Evolutionary conservation across 2,113 vertebrate genomes (phyloP).

Genomic region (Ptilorrhoa leucosticta): DNA sequence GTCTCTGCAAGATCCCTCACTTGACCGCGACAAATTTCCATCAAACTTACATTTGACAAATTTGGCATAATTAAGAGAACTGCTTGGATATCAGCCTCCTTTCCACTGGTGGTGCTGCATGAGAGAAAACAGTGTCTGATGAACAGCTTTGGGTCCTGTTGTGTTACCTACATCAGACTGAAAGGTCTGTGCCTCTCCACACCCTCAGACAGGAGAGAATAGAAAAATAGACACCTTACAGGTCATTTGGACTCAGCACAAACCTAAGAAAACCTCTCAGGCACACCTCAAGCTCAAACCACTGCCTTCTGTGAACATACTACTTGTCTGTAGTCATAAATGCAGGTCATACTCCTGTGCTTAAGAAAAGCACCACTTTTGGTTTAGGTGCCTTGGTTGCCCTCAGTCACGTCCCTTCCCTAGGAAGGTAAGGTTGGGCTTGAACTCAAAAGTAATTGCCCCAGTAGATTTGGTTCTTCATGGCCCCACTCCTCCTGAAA

Average conservation of each 20-base stretch:
- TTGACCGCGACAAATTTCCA: neutral
- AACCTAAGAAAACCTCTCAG: neutral
- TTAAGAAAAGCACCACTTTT: neutral
- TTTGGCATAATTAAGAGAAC: neutral
- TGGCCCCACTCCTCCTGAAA: neutral
- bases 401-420: neutral
- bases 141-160: neutral
- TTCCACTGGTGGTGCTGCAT: rapidly evolving
- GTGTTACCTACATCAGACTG: neutral
- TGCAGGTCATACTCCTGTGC: no score
- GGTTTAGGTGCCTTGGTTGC: neutral
- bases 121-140: neutral
- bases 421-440: neutral
- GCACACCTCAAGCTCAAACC: neutral
- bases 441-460: neutral
- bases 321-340: neutral
- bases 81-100: neutral
- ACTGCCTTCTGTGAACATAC: neutral
- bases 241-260: neutral
- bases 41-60: neutral
- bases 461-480: neutral
- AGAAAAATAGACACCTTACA: neutral
- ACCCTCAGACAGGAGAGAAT: neutral
- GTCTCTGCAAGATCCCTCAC: neutral
- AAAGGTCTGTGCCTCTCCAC: neutral